Evolutionary conservation across 2,797 vertebrate genomes (phyloP), one percentile per base, ranked within the genome.

Genomic region (Ibycter americanus): DNA sequence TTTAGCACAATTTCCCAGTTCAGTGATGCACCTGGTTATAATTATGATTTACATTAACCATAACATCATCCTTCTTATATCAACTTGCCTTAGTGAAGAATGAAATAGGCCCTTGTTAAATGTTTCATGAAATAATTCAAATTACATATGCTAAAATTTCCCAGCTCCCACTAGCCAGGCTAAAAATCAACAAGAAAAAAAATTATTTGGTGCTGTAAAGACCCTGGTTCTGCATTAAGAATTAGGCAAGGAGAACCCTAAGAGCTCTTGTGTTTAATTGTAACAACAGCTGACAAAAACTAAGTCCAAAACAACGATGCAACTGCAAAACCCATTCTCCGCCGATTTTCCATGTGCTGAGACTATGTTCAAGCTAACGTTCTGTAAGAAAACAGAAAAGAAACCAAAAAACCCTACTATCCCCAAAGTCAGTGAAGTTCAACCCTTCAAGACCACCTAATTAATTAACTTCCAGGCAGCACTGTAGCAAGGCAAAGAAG

Each of bases 21-120:
- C 93, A 97, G 81, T 84, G 90, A 91, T 96, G 94, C 89, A 96
- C 91, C 89, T 96, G 93, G 83, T 96, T 96, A 95, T 94, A 96
- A 96, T 90, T 92, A 78, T 86, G 90, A 95, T 86, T 97, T 94
- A 96, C 47, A 70, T 87, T 84, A 95, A 96, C 74, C 87, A 93
- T 93, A 96, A 88, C 42, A 87, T 67, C 82, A 77, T 83, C 73
- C 38, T 79, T 94, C 86, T 96, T 97, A 73, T 92, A 89, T 67
- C 93, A 90, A 27, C 93, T 96, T 89, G 78, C 70, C 46, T 95
- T 94, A 87, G 76, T 49, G 83, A 95, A 95, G 87, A 97, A 81
- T 80, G 88, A 78, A 89, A 95, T 83, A 87, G 84, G 83, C 38
- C 49, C 32, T 87, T 89, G 86, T 92, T 96, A 91, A 97, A 96